These are phyloP conservation scores for Colaptes auratus DNA, from an alignment of 2,113 vertebrate species.

Conservation along the genomic window DNA sequence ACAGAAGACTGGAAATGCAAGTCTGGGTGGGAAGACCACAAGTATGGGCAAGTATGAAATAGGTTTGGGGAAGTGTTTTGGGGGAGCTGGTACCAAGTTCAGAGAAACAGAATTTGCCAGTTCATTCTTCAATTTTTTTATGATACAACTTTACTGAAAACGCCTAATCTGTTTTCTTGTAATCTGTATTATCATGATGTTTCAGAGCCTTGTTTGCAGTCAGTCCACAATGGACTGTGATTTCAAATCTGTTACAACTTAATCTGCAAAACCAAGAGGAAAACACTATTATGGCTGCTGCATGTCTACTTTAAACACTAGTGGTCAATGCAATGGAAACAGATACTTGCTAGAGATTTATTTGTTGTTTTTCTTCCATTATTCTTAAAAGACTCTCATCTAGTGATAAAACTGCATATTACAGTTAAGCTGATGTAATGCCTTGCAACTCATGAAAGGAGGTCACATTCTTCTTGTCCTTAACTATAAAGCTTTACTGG, in stretches of 20 bases:
- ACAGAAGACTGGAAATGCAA: background rate
- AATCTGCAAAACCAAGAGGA: background rate
- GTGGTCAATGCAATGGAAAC: background rate
- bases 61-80: rapidly evolving
- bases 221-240: rapidly evolving
- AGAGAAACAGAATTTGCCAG: background rate
- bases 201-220: background rate
- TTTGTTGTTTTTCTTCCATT: background rate
- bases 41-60: background rate
- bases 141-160: background rate
- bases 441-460: background rate
- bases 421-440: background rate
- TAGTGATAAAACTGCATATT: background rate
- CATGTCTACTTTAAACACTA: background rate
- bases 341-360: background rate
- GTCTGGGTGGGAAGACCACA: background rate
- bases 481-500: background rate
- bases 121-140: background rate
- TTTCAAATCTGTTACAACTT: background rate
- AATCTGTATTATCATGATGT: rapidly evolving
- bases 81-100: background rate
- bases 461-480: background rate
- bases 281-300: background rate
- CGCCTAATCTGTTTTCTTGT: background rate
- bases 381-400: background rate